Conservation (phyloP, 2,888 invertebrate genomes). For the Lumbricus terrestris region DNA sequence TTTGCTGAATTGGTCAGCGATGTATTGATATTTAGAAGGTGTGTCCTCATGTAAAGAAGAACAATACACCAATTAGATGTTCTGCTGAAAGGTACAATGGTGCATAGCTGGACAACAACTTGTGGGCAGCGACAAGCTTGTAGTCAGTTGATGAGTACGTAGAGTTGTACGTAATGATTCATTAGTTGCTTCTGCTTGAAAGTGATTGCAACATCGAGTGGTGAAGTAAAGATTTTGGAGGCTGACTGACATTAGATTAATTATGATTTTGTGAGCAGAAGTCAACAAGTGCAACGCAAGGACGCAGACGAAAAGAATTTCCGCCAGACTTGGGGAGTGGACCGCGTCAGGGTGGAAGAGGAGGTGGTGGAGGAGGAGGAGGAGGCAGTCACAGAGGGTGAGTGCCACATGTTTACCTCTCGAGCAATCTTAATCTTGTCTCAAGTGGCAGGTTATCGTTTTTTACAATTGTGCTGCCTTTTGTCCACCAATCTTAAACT, state of each 20-base stretch:
- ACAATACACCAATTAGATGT: no score
- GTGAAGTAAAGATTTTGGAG: neutral
- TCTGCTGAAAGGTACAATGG: no score
- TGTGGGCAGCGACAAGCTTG: no score
- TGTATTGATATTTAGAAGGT: no score
- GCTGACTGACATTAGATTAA: neutral
- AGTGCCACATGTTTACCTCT: neutral
- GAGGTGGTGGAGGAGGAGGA: neutral
- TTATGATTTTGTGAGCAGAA: neutral
- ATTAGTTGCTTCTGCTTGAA: neutral
- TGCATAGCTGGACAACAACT: no score
- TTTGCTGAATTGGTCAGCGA: no score
- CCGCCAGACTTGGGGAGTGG: neutral
- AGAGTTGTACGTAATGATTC: neutral
- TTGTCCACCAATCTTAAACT: neutral
- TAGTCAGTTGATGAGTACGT: no score
- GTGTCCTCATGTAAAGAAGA: no score
- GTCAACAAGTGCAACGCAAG: neutral
- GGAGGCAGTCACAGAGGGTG: neutral
- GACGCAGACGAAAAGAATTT: neutral
- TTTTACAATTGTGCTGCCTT: neutral
- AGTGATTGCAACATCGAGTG: neutral
- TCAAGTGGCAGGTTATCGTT: neutral
- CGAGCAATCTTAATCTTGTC: no score
- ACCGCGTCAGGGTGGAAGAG: neutral